Evolutionary conservation across 92 coral and sea anemone species (phyloP).

Genomic region (Palythoa heliodiscus): DNA sequence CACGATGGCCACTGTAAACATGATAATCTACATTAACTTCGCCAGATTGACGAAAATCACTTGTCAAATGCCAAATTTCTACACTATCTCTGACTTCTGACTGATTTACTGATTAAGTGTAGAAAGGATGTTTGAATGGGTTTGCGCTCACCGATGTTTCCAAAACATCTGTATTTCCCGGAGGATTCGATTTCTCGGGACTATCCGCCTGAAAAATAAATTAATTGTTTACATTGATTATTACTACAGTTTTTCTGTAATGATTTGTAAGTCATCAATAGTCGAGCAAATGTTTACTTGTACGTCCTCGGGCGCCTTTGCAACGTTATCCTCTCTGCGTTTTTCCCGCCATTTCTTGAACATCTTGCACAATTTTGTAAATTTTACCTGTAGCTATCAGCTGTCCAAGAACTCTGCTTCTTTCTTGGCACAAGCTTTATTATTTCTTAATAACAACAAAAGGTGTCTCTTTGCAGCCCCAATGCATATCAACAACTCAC

Average conservation of each 20-base stretch:
- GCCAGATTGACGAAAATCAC: too few species aligned
- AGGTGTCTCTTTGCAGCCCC: background rate
- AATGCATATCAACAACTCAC: conserved; percentile 5
- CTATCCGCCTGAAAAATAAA: conserved; percentile 11
- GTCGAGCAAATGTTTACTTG: background rate
- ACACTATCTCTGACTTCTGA: too few species aligned
- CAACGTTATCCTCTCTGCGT: conserved; percentile 46
- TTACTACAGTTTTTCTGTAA: background rate
- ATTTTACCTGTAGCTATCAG: background rate
- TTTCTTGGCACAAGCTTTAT: background rate
- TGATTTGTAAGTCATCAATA: background rate
- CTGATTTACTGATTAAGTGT: too few species aligned
- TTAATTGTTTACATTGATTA: background rate
- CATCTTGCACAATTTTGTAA: conserved; percentile 52
- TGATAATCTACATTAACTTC: too few species aligned
- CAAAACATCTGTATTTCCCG: conserved; percentile 13
- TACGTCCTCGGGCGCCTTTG: conserved; percentile 52
- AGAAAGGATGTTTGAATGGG: background rate
- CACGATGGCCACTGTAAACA: too few species aligned
- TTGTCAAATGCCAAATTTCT: too few species aligned
- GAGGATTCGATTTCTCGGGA: conserved; percentile 5
- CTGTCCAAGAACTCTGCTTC: background rate
- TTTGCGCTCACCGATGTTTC: conserved; percentile 25
- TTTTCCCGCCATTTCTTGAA: conserved; percentile 85
- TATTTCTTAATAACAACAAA: background rate